These are phyloP conservation scores for Calycopis cecrops DNA, from an alignment of 1,140 invertebrate genomes.

Conservation along the genomic window DNA sequence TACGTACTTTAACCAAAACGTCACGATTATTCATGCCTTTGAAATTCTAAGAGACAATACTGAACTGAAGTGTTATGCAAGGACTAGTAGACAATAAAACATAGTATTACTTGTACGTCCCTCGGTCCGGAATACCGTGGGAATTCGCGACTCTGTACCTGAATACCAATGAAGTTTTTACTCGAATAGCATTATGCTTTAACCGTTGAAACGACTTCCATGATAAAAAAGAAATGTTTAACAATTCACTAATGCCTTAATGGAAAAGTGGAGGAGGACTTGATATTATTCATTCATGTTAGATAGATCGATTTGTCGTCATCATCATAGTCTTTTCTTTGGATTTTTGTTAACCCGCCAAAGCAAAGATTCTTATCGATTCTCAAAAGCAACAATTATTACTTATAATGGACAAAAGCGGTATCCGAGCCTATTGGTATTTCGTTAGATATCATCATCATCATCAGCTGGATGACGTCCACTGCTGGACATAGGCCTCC, in stretches of 20 bases:
- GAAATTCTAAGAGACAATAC: constrained; percentile 2
- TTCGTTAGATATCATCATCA: too few species aligned
- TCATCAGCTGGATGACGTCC: too few species aligned
- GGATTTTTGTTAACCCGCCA: too few species aligned
- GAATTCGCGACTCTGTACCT: constrained; percentile 45
- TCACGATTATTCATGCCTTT: background rate
- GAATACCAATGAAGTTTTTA: constrained; percentile 63
- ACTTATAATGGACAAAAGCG: too few species aligned
- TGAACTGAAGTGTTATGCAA: constrained; percentile 5
- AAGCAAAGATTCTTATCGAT: too few species aligned
- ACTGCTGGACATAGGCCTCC: too few species aligned
- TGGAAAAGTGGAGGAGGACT: background rate
- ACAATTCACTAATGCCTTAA: constrained; percentile 9
- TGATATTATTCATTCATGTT: constrained; percentile 3
- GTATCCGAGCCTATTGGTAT: too few species aligned
- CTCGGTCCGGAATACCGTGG: constrained; percentile 23
- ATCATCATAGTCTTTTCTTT: too few species aligned
- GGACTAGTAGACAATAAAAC: constrained; percentile 11
- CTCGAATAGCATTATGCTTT: constrained; percentile 29
- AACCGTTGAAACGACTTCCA: constrained; percentile 8
- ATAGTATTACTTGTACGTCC: constrained; percentile 7
- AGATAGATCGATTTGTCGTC: background rate
- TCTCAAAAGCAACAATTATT: too few species aligned
- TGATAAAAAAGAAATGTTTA: constrained; percentile 8
- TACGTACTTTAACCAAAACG: too few species aligned